Percentiles rank a stretch among this genome's conserved stretches.
Evolutionary conservation across 1,140 invertebrate species (phyloP).

Genomic region (Diachasma alloeum): DNA sequence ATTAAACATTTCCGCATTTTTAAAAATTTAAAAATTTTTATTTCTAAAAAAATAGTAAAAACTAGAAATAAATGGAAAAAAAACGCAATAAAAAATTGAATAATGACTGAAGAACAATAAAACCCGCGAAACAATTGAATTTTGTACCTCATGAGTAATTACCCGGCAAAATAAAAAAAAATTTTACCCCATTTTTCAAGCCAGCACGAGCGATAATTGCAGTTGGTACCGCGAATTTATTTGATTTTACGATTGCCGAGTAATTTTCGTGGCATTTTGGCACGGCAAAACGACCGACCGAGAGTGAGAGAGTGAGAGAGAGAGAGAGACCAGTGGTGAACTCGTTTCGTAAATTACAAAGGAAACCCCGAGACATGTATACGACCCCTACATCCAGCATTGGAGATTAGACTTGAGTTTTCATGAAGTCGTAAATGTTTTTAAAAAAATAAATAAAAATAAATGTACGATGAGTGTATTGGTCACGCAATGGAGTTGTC

Average conservation of each 20-base stretch:
- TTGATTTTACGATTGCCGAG: not conserved
- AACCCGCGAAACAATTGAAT: too few species aligned
- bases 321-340: not conserved
- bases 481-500: slow-evolving; percentile 5
- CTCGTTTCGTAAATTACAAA: slow-evolving; percentile 2
- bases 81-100: too few species aligned
- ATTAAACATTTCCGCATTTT: too few species aligned
- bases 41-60: too few species aligned
- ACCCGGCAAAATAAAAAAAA: too few species aligned
- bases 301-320: not conserved
- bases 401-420: not conserved
- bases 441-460: too few species aligned
- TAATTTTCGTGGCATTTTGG: slow-evolving; percentile 2
- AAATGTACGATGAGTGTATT: not conserved
- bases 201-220: not conserved
- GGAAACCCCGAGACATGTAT: not conserved
- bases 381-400: not conserved
- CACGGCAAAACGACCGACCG: not conserved
- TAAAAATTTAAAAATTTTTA: too few species aligned
- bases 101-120: too few species aligned
- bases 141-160: too few species aligned
- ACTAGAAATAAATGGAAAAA: too few species aligned
- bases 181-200: too few species aligned
- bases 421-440: not conserved
- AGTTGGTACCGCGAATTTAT: not conserved